These are phyloP conservation scores for Odontomyia ornata DNA, from an alignment of 2,888 invertebrate genomes.

Conservation along the genomic window DNA sequence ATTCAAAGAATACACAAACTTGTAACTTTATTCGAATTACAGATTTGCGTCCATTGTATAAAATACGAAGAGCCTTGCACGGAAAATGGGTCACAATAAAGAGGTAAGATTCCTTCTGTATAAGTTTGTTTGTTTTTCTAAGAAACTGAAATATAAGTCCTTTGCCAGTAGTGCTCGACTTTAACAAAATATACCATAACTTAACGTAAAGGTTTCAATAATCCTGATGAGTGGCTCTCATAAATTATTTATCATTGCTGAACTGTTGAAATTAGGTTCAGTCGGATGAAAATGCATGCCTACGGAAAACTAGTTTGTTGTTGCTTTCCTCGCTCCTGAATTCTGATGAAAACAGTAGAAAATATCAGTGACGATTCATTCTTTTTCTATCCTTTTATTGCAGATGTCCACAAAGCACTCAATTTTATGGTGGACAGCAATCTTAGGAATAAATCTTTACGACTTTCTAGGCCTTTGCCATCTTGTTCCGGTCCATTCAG, in stretches of 20 bases:
- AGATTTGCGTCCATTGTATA: neutral
- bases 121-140: neutral
- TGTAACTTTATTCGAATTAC: neutral
- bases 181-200: neutral
- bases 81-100: neutral
- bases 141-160: neutral
- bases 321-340: neutral
- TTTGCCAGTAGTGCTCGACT: neutral
- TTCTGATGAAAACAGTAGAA: constrained; percentile 11
- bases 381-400: constrained; percentile 37
- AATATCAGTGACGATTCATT: constrained; percentile 23
- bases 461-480: constrained; percentile 45
- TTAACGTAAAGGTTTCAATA: neutral
- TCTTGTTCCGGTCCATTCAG: constrained; percentile 44
- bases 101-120: neutral
- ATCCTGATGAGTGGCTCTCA: neutral
- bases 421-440: constrained; percentile 43
- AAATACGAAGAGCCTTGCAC: neutral
- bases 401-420: constrained; percentile 40
- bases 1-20: neutral
- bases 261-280: neutral
- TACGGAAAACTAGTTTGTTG: neutral
- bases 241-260: constrained; percentile 13
- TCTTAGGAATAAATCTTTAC: constrained; percentile 42
- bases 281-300: neutral